phyloP scores from a whole-genome alignment of 23 tunicate genomes.

The Styela plicata region DNA sequence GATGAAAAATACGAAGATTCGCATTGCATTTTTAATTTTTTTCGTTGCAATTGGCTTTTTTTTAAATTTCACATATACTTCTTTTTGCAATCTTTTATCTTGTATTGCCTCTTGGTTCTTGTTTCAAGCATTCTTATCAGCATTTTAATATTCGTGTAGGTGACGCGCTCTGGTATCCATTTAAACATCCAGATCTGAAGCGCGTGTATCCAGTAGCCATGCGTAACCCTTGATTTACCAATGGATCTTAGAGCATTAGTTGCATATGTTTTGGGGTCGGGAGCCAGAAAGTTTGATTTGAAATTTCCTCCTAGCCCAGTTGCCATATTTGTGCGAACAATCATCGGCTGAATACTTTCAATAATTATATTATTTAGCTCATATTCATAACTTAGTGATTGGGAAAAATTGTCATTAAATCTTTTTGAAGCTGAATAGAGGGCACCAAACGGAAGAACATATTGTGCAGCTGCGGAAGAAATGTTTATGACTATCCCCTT shows the following conservation, averaged over 20 bases:
- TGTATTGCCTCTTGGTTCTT: neutral
- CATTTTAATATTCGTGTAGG: neutral
- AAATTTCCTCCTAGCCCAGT: neutral
- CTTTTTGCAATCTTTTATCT: neutral
- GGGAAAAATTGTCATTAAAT: slow-evolving; percentile 40
- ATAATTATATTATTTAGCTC: slow-evolving; percentile 30
- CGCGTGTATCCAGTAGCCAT: slow-evolving; percentile 63
- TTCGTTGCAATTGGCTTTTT: no score
- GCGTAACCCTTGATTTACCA: slow-evolving; percentile 32
- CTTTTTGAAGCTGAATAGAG: slow-evolving; percentile 44
- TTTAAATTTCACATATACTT: neutral
- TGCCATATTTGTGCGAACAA: slow-evolving; percentile 6
- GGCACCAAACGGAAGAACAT: neutral
- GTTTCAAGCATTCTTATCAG: neutral
- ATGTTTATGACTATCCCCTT: slow-evolving; percentile 22
- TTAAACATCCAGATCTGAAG: slow-evolving; percentile 29
- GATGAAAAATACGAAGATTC: no score
- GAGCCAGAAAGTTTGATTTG: neutral
- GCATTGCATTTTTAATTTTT: no score
- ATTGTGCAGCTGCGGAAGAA: slow-evolving; percentile 6
- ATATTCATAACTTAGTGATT: slow-evolving; percentile 37
- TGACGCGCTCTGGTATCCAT: slow-evolving; percentile 27
- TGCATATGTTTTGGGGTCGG: neutral
- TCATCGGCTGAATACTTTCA: slow-evolving; percentile 16
- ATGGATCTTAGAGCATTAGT: slow-evolving; percentile 20